Conservation (phyloP, 2,888 invertebrate species). For the Acleris literana region DNA sequence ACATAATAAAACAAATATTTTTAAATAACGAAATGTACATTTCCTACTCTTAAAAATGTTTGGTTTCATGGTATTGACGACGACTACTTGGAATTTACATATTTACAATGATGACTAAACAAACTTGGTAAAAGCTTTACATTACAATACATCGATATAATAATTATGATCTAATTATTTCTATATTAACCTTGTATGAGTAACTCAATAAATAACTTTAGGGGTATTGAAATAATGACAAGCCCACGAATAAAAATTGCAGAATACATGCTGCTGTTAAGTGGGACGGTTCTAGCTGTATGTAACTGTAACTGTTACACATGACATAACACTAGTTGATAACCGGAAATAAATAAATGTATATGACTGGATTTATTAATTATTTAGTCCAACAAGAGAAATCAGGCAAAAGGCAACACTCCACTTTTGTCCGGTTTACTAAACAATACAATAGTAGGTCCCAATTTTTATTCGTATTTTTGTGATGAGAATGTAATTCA, state of each 20-base stretch:
- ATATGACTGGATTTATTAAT: too few relatives aligned
- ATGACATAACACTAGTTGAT: too few relatives aligned
- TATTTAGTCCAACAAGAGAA: too few relatives aligned
- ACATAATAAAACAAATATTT: conserved; percentile 53
- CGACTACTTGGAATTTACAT: conserved; percentile 80
- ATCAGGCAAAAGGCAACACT: too few relatives aligned
- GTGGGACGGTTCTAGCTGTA: conserved; percentile 1
- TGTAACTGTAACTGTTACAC: too few relatives aligned
- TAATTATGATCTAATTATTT: conserved; percentile 44
- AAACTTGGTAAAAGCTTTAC: conserved; percentile 71
- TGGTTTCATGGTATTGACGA: conserved; percentile 81
- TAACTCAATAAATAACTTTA: conserved; percentile 71
- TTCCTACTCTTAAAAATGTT: conserved; percentile 77
- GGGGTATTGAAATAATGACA: conserved; percentile 44
- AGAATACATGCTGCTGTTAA: background rate
- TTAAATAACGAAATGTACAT: conserved; percentile 78
- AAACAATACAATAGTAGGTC: too few relatives aligned
- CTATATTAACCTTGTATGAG: conserved; percentile 55
- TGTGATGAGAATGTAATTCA: too few relatives aligned
- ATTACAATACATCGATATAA: conserved; percentile 47
- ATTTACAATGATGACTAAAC: conserved; percentile 75
- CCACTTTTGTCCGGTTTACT: too few relatives aligned
- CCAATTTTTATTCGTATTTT: too few relatives aligned
- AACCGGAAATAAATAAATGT: too few relatives aligned
- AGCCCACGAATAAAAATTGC: background rate